A percentile compares a stretch with the other conserved stretches of the same genome.
phyloP scores from a whole-genome alignment of 2,888 invertebrate species.

The Sepioteuthis lessoniana region DNA sequence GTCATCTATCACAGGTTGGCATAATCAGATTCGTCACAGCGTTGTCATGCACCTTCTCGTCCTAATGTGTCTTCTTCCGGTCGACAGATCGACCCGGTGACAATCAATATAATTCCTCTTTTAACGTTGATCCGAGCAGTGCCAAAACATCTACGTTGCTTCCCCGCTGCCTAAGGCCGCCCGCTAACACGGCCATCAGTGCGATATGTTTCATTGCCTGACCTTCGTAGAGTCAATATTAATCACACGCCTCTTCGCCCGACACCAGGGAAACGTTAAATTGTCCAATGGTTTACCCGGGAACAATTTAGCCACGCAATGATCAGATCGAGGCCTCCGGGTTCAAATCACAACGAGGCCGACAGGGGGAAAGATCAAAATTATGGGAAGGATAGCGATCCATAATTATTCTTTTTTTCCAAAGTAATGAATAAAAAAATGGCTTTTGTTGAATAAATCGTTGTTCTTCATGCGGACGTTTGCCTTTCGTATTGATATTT shows the following conservation, averaged over 20 bases:
- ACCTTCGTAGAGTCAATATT: neutral
- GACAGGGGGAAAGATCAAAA: neutral
- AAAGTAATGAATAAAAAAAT: too few species aligned
- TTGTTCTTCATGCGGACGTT: too few species aligned
- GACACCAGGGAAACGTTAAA: conserved; percentile 13
- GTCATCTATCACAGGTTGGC: neutral
- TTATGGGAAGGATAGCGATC: too few species aligned
- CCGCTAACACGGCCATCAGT: too few species aligned
- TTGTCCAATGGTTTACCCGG: neutral
- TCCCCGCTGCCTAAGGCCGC: too few species aligned
- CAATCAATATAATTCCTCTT: neutral
- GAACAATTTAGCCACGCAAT: neutral
- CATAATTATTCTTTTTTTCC: too few species aligned
- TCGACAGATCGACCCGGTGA: neutral
- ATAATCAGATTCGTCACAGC: conserved; percentile 11
- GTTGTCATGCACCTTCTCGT: neutral
- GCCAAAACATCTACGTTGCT: too few species aligned
- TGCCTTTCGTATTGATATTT: too few species aligned
- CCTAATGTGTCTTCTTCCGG: neutral
- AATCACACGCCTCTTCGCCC: neutral
- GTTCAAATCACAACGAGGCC: neutral
- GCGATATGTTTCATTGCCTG: neutral
- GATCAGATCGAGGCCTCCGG: neutral
- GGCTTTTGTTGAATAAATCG: too few species aligned
- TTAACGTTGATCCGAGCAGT: neutral